A percentile compares a stretch with the other conserved stretches of the same genome.
phyloP scores from a whole-genome alignment of 2,113 vertebrate genomes.

The Phoenicopterus ruber region DNA sequence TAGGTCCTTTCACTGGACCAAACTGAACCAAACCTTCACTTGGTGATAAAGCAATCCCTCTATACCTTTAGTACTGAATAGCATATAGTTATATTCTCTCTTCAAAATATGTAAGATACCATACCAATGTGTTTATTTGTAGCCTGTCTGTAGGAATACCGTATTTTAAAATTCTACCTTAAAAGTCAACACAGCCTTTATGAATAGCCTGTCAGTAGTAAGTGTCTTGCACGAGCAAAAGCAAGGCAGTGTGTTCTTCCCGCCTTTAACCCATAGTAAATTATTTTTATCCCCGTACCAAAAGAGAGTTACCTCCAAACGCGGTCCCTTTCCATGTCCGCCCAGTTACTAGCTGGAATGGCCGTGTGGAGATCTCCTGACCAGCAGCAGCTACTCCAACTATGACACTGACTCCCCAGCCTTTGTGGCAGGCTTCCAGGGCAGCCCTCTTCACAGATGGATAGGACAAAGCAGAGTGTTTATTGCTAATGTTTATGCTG shows the following conservation, averaged over 20 bases:
- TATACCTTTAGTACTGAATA: background rate
- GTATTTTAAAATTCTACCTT: background rate
- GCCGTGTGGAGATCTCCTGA: conserved; percentile 79
- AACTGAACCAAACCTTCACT: background rate
- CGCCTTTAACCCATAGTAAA: background rate
- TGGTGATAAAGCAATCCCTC: background rate
- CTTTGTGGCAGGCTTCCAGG: conserved; percentile 82
- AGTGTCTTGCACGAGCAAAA: background rate
- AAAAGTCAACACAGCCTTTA: background rate
- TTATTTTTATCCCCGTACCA: background rate
- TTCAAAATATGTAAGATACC: background rate
- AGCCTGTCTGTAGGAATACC: background rate
- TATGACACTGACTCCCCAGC: conserved; percentile 82
- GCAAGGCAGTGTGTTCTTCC: background rate
- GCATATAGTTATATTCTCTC: background rate
- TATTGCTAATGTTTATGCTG: background rate
- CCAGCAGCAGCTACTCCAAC: conserved; percentile 78
- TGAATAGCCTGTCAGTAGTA: background rate
- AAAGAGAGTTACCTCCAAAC: conserved; percentile 74
- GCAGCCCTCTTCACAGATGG: conserved; percentile 72
- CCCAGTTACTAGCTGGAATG: conserved; percentile 82
- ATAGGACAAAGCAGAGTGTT: background rate
- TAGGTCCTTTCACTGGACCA: background rate
- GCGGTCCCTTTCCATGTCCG: conserved; percentile 82
- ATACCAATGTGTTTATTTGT: background rate